Evolutionary conservation across 2,888 invertebrate genomes (phyloP).

Genomic region (Caenorhabditis wallacei): DNA sequence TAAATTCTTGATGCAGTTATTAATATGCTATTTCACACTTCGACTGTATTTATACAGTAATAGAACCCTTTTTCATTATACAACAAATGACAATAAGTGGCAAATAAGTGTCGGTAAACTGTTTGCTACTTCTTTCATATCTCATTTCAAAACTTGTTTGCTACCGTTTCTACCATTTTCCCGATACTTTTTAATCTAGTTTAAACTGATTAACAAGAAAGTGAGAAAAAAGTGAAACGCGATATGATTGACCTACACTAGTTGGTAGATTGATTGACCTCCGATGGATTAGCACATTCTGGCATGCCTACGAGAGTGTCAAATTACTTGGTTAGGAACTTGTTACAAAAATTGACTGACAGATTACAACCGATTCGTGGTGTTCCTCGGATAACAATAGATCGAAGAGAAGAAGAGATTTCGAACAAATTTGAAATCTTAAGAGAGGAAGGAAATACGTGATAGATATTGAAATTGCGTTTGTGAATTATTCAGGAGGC

Average conservation of each 20-base stretch:
- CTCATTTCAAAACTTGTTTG: constrained; percentile 22
- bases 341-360: constrained; percentile 66
- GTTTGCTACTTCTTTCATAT: constrained; percentile 27
- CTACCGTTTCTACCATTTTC: neutral
- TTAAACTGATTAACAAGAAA: constrained; percentile 38
- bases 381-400: constrained; percentile 34
- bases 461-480: constrained; percentile 51
- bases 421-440: constrained; percentile 39
- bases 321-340: constrained; percentile 52
- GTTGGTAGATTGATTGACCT: constrained; percentile 47
- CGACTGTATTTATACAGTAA: constrained; percentile 49
- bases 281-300: constrained; percentile 54
- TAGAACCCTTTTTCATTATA: constrained; percentile 39
- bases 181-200: neutral
- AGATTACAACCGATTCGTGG: constrained; percentile 45
- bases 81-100: constrained; percentile 32
- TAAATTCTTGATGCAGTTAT: too few species aligned
- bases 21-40: constrained; percentile 6
- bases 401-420: neutral
- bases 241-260: constrained; percentile 45
- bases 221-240: constrained; percentile 51
- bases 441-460: constrained; percentile 45
- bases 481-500: constrained; percentile 55
- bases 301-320: constrained; percentile 45
- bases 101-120: constrained; percentile 49